A percentile compares a stretch with the other conserved stretches of the same genome.
Conservation (phyloP, 2,113 vertebrate species). For the Scatophagus argus region DNA sequence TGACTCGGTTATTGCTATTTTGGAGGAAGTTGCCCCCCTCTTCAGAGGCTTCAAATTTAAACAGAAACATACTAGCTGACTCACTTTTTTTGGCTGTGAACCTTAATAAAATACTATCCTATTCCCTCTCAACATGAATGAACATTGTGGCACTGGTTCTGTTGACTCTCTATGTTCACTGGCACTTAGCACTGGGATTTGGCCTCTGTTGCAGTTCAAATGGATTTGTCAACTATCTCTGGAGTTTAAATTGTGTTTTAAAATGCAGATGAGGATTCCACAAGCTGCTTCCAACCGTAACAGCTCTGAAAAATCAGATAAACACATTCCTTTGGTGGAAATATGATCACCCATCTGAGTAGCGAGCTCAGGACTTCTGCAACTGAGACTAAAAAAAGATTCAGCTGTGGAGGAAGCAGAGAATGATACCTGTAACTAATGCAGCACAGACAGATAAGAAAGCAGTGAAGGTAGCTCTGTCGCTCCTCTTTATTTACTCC, state of each 20-base stretch:
- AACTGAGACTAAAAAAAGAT: neutral
- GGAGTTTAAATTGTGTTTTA: slow-evolving; percentile 57
- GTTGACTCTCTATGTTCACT: slow-evolving; percentile 18
- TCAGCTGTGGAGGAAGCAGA: neutral
- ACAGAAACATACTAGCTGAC: slow-evolving; percentile 35
- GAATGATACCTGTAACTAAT: slow-evolving; percentile 28
- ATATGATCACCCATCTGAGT: slow-evolving; percentile 24
- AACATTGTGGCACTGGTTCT: slow-evolving; percentile 29
- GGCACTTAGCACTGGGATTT: slow-evolving; percentile 22
- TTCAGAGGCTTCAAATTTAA: slow-evolving; percentile 37
- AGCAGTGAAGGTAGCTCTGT: neutral
- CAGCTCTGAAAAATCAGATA: slow-evolving; percentile 47
- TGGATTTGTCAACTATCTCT: slow-evolving; percentile 57
- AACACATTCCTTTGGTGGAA: slow-evolving; percentile 32
- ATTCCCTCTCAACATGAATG: slow-evolving; percentile 44
- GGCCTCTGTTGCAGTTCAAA: slow-evolving; percentile 60
- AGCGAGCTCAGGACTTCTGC: neutral
- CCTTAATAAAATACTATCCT: slow-evolving; percentile 39
- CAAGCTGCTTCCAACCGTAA: slow-evolving; percentile 7
- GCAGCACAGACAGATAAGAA: neutral
- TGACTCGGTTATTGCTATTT: slow-evolving; percentile 46
- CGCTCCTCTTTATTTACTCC: slow-evolving; percentile 1
- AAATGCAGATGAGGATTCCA: slow-evolving; percentile 45
- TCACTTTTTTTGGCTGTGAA: slow-evolving; percentile 20
- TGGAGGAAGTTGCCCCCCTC: slow-evolving; percentile 2